phyloP scores from a whole-genome alignment of 2,113 vertebrate genomes.

The Labeo catla region DNA sequence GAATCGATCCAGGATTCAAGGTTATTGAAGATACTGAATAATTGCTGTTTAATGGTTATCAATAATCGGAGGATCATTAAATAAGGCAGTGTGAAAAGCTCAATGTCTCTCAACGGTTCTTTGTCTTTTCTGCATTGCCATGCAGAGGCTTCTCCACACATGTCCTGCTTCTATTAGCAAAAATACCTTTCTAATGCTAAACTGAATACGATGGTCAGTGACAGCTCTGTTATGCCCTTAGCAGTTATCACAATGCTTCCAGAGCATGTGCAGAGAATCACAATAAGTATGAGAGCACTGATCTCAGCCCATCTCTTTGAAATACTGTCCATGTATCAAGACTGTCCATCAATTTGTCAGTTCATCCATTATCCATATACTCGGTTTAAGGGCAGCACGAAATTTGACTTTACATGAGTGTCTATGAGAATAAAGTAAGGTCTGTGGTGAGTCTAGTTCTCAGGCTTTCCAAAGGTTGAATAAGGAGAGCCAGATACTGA shows the following conservation, averaged over 20 bases:
- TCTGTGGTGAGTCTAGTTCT: background rate
- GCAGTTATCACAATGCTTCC: background rate
- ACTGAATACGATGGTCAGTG: background rate
- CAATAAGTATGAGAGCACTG: slow-evolving; percentile 1
- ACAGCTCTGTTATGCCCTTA: background rate
- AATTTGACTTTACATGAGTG: background rate
- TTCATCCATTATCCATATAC: slow-evolving; percentile 34
- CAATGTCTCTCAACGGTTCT: background rate
- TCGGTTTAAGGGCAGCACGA: background rate
- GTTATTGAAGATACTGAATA: background rate
- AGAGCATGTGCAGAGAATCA: background rate
- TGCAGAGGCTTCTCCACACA: background rate
- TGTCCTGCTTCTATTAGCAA: background rate
- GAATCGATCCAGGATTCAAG: background rate
- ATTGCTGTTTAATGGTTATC: background rate
- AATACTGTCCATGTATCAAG: slow-evolving; percentile 16
- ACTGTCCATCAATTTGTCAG: slow-evolving; percentile 20
- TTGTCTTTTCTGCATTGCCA: background rate
- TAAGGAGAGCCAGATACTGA: background rate
- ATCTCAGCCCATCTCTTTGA: slow-evolving; percentile 8
- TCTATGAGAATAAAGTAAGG: background rate
- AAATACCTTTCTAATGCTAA: background rate
- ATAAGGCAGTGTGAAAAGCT: background rate
- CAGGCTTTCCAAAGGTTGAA: background rate
- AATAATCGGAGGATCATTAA: background rate